These are phyloP conservation scores for Colletes latitarsis DNA, from an alignment of 1,140 invertebrate genomes.

Conservation along the genomic window DNA sequence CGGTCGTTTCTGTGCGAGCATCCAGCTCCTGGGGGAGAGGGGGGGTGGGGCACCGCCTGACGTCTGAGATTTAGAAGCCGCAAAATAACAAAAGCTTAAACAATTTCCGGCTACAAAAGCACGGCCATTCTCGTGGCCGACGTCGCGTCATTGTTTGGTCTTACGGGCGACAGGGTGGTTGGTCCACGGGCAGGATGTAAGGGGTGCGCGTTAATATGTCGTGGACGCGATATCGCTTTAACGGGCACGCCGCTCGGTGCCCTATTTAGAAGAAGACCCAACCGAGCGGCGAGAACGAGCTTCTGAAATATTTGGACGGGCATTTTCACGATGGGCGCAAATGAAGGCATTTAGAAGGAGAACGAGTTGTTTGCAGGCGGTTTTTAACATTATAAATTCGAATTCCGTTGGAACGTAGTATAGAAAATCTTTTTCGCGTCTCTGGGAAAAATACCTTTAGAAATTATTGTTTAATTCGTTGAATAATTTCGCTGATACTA, in stretches of 20 bases:
- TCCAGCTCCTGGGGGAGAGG: not conserved
- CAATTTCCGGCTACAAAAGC: conserved; percentile 73
- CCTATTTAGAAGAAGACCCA: conserved; percentile 32
- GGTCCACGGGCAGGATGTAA: conserved; percentile 10
- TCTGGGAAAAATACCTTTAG: not conserved
- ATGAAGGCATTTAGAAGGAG: conserved; percentile 13
- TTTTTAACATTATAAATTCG: not conserved
- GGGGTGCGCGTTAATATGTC: conserved; percentile 66
- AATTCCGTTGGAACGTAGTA: not conserved
- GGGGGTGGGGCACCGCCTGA: conserved; percentile 62
- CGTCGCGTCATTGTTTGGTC: conserved; percentile 68
- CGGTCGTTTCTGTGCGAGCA: not conserved
- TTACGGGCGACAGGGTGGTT: conserved; percentile 32
- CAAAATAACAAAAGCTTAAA: conserved; percentile 76
- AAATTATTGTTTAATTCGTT: too few relatives aligned
- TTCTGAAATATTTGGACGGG: conserved; percentile 37
- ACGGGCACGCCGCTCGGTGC: conserved; percentile 52
- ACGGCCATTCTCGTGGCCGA: conserved; percentile 55
- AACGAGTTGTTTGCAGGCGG: not conserved
- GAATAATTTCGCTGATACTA: too few relatives aligned
- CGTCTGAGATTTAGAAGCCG: conserved; percentile 75
- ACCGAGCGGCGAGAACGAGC: not conserved
- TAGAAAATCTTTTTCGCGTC: not conserved
- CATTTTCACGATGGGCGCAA: conserved; percentile 24
- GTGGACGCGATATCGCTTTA: conserved; percentile 72